phyloP scores from a whole-genome alignment of 2,113 vertebrate species.

The Arenaria interpres region DNA sequence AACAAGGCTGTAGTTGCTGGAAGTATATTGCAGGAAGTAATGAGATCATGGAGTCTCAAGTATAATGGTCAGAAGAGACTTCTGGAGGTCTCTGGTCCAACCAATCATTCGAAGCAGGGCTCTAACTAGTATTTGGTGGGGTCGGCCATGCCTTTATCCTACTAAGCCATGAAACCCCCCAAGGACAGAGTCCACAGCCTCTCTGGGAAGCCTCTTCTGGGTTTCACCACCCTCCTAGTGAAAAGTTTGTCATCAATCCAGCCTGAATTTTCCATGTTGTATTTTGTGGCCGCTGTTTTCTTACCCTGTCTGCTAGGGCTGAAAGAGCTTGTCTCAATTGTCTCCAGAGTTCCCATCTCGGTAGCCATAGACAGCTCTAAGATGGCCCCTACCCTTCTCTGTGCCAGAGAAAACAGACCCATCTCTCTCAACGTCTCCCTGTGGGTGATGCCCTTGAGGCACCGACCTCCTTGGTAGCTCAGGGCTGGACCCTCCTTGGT shows the following conservation, averaged over 20 bases:
- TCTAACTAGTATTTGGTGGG: background rate
- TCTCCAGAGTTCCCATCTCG: background rate
- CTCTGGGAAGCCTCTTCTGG: background rate
- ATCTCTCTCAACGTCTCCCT: background rate
- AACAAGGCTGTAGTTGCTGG: background rate
- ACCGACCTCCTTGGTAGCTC: background rate
- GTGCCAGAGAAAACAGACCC: background rate
- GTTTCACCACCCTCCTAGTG: background rate
- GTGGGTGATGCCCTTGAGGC: background rate
- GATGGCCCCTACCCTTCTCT: background rate
- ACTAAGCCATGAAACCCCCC: background rate
- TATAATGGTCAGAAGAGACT: background rate
- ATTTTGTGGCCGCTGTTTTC: background rate
- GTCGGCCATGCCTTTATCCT: background rate
- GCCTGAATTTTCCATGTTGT: background rate
- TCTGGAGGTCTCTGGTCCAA: background rate
- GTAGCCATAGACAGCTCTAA: background rate
- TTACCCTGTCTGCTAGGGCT: background rate
- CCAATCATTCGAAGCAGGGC: background rate
- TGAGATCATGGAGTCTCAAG: background rate
- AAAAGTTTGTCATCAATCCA: background rate
- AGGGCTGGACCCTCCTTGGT: background rate
- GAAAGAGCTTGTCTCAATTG: background rate
- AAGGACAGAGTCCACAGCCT: background rate
- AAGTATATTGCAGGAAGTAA: background rate